Conservation (phyloP, 2,113 vertebrate species). For the Lates calcarifer region DNA sequence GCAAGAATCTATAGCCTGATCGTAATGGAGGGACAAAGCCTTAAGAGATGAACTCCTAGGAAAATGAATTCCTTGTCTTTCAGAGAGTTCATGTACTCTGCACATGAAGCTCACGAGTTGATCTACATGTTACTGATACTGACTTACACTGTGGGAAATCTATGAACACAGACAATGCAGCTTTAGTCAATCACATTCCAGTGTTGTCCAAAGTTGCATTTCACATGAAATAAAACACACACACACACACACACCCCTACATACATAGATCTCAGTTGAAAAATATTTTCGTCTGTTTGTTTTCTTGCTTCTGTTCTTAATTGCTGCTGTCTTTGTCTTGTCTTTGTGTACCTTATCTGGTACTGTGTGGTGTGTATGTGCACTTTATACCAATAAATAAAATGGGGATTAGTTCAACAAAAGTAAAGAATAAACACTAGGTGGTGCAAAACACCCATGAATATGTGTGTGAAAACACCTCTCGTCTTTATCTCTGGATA, state of each 20-base stretch:
- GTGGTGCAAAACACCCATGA: constrained; percentile 15
- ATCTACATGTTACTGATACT: not conserved
- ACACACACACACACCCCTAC: no score
- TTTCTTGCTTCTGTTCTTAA: no score
- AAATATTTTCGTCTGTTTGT: no score
- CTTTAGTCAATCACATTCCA: not conserved
- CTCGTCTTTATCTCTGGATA: not conserved
- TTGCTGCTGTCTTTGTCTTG: no score
- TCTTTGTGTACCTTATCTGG: no score
- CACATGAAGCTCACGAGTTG: not conserved
- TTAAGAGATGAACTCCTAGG: no score
- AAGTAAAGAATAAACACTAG: constrained; percentile 40
- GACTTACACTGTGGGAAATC: not conserved
- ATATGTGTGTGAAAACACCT: no score
- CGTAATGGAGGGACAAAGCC: not conserved
- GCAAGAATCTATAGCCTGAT: not conserved
- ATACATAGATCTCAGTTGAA: no score
- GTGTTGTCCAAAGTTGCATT: not conserved
- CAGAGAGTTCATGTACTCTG: not conserved
- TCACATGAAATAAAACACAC: not conserved
- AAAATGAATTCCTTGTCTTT: constrained; percentile 5
- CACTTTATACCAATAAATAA: no score
- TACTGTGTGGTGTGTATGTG: no score
- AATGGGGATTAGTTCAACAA: no score
- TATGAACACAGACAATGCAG: not conserved